A percentile compares a stretch with the other conserved stretches of the same genome.
Conservation (phyloP, 2,888 invertebrate genomes). For the Notodromas monacha region DNA sequence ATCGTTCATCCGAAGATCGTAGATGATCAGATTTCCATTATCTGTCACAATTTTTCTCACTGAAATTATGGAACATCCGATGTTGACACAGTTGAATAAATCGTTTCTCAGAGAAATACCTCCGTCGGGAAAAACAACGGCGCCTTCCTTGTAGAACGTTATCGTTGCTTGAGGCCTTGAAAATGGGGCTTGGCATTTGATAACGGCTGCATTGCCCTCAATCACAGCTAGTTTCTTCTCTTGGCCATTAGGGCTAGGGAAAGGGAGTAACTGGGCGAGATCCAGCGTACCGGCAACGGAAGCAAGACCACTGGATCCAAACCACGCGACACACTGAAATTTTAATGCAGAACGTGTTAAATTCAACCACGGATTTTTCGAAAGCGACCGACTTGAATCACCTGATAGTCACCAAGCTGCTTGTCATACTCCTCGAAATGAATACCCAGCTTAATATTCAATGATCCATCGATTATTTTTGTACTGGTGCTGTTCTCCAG, state of each 20-base stretch:
- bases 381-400: background rate
- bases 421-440: background rate
- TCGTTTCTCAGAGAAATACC: no score
- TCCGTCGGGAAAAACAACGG: no score
- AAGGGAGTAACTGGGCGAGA: background rate
- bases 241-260: background rate
- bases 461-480: no score
- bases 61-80: no score
- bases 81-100: no score
- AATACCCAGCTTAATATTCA: background rate
- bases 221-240: background rate
- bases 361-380: background rate
- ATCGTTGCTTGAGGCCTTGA: background rate
- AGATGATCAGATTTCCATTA: no score
- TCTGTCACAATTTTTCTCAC: no score
- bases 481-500: no score
- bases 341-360: background rate
- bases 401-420: slow-evolving; percentile 1
- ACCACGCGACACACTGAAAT: slow-evolving; percentile 1
- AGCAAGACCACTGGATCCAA: background rate
- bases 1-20: no score
- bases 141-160: background rate
- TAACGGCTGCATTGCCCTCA: slow-evolving; percentile 1
- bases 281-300: background rate
- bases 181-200: background rate